Conservation (phyloP, 2,888 invertebrate genomes). For the Patella ulyssiponensis region DNA sequence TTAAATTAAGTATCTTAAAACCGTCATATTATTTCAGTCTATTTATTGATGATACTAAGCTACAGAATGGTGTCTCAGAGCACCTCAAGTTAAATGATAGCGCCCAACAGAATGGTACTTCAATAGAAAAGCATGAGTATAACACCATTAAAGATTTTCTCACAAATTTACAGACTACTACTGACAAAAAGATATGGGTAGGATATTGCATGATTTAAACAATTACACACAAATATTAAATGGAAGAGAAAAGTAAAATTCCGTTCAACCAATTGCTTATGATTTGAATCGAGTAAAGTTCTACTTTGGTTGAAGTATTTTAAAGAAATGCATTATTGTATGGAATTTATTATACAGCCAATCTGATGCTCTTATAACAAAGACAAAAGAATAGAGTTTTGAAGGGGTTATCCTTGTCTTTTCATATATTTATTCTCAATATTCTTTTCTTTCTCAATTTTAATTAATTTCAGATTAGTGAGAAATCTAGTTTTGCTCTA, state of each 20-base stretch:
- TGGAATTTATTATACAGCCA: too few relatives aligned
- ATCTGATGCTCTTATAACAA: too few relatives aligned
- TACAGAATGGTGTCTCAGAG: slow-evolving; percentile 47
- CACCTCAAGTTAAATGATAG: slow-evolving; percentile 50
- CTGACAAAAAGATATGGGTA: slow-evolving; percentile 61
- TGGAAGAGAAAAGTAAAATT: too few relatives aligned
- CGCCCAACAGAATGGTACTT: slow-evolving; percentile 15
- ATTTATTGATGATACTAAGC: slow-evolving; percentile 56
- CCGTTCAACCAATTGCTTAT: too few relatives aligned
- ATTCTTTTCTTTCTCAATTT: neutral
- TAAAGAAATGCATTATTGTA: too few relatives aligned
- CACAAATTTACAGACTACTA: slow-evolving; percentile 38
- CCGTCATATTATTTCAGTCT: slow-evolving; percentile 45
- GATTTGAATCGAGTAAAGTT: too few relatives aligned
- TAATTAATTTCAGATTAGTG: slow-evolving; percentile 53
- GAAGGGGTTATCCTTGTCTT: neutral
- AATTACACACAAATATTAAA: neutral
- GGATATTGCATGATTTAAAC: slow-evolving; percentile 2
- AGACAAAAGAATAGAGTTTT: too few relatives aligned
- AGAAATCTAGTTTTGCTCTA: slow-evolving; percentile 59
- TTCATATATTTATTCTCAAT: slow-evolving; percentile 10
- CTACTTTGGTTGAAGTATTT: too few relatives aligned
- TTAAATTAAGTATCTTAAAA: neutral
- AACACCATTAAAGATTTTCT: slow-evolving; percentile 50
- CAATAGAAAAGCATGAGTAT: slow-evolving; percentile 50